These are phyloP conservation scores for Nesoenas mayeri DNA, from an alignment of 2,113 vertebrate species.

Conservation along the genomic window DNA sequence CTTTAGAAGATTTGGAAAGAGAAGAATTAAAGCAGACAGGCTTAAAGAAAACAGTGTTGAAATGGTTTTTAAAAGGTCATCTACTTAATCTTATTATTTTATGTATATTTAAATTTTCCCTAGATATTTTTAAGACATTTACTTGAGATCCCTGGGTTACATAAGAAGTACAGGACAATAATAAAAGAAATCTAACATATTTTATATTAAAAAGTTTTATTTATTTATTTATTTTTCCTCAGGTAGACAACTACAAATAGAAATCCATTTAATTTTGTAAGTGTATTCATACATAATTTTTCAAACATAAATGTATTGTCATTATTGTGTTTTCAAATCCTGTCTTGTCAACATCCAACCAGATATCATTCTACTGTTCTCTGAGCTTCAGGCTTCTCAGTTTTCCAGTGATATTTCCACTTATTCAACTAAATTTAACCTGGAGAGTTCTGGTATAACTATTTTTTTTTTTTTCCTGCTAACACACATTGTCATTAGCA, in stretches of 20 bases:
- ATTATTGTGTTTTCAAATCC: neutral
- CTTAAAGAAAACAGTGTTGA: neutral
- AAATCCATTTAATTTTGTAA: neutral
- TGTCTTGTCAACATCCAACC: neutral
- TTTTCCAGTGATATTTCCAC: neutral
- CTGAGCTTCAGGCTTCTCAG: neutral
- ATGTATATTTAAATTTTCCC: neutral
- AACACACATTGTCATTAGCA: neutral
- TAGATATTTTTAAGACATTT: neutral
- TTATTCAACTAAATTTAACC: neutral
- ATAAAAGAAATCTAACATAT: neutral
- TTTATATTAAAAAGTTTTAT: neutral
- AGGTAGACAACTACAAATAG: neutral
- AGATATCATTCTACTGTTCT: neutral
- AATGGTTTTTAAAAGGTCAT: neutral
- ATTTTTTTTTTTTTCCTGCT: neutral
- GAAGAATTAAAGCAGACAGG: neutral
- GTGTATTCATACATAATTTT: neutral
- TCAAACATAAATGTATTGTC: rapidly evolving
- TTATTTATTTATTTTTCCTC: rapidly evolving
- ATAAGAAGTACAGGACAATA: neutral
- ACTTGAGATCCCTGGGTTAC: neutral
- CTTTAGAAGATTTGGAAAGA: neutral
- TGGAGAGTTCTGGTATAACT: neutral
- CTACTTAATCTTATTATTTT: neutral